phyloP scores from a whole-genome alignment of 2,113 vertebrate genomes.

The Hippocampus guttulatus region DNA sequence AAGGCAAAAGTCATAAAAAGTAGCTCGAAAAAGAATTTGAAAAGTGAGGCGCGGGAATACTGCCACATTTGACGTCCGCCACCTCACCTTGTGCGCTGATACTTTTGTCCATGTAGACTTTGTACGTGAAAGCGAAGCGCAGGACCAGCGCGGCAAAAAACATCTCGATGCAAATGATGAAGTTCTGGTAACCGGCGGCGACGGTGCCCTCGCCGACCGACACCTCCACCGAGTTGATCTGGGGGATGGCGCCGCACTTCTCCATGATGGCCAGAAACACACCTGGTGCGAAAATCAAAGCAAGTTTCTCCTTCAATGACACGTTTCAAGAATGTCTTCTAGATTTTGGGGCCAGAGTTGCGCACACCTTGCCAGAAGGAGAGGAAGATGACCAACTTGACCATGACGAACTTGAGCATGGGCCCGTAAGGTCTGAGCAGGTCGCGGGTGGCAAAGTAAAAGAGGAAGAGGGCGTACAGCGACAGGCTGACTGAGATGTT shows the following conservation, averaged over 20 bases:
- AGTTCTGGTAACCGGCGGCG: conserved; percentile 96
- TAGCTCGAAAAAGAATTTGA: background rate
- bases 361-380: conserved; percentile 95
- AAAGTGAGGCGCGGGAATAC: background rate
- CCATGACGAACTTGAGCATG: conserved; percentile 96
- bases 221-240: conserved; percentile 83
- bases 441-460: conserved; percentile 88
- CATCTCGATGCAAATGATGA: conserved; percentile 98
- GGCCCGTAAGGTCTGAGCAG: conserved; percentile 92
- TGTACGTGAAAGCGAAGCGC: conserved; percentile 92
- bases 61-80: background rate
- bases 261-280: conserved; percentile 96
- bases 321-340: background rate
- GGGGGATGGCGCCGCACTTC: conserved; percentile 93
- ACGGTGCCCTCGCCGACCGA: conserved; percentile 92
- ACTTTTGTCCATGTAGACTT: conserved; percentile 88
- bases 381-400: conserved; percentile 97
- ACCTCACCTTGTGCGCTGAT: conserved; percentile 86
- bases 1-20: background rate
- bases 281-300: conserved; percentile 64
- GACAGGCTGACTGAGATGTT: conserved; percentile 96
- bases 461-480: conserved; percentile 94
- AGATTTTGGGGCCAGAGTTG: background rate
- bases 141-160: conserved; percentile 92
- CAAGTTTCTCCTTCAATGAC: background rate